Percentiles rank a stretch among this genome's conserved stretches.
These are phyloP conservation scores for Halcyon leucocephala DNA, from an alignment of 2,797 vertebrate genomes.

Conservation along the genomic window DNA sequence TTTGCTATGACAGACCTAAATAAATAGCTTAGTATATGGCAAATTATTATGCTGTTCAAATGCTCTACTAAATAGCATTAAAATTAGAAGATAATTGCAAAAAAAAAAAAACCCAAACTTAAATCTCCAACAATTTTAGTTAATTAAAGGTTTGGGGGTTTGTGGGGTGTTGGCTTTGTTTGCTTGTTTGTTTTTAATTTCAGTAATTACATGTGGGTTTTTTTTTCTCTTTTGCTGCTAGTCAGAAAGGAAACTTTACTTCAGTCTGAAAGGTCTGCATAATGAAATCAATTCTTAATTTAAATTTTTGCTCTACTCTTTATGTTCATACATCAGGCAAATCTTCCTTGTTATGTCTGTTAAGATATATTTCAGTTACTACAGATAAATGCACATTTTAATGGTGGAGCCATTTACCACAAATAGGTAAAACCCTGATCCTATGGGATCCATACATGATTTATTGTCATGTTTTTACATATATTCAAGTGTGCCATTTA, in stretches of 20 bases:
- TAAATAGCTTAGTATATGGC: slow-evolving; percentile 21
- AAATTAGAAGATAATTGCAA: slow-evolving; percentile 44
- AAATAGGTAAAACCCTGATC: background rate
- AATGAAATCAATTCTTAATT: slow-evolving; percentile 58
- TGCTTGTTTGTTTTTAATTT: background rate
- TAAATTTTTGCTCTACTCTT: slow-evolving; percentile 10
- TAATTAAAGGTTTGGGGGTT: background rate
- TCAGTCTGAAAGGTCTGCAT: slow-evolving; percentile 30
- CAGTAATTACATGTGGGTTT: background rate
- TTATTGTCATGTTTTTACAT: background rate
- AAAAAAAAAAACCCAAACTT: slow-evolving; percentile 12
- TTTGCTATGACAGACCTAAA: slow-evolving; percentile 51
- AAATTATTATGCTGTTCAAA: slow-evolving; percentile 57
- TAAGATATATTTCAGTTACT: background rate
- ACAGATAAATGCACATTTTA: background rate
- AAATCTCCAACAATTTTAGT: slow-evolving; percentile 15
- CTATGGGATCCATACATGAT: background rate
- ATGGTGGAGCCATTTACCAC: background rate
- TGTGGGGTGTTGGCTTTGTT: no score
- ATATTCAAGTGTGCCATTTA: background rate
- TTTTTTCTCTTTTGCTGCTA: background rate
- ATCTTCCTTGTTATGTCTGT: slow-evolving; percentile 20
- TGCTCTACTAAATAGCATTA: slow-evolving; percentile 33
- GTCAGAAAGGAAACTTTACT: slow-evolving; percentile 51
- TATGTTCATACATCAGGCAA: slow-evolving; percentile 26